These are phyloP conservation scores for Lumbricus terrestris DNA, from an alignment of 2,888 invertebrate genomes.

Conservation along the genomic window DNA sequence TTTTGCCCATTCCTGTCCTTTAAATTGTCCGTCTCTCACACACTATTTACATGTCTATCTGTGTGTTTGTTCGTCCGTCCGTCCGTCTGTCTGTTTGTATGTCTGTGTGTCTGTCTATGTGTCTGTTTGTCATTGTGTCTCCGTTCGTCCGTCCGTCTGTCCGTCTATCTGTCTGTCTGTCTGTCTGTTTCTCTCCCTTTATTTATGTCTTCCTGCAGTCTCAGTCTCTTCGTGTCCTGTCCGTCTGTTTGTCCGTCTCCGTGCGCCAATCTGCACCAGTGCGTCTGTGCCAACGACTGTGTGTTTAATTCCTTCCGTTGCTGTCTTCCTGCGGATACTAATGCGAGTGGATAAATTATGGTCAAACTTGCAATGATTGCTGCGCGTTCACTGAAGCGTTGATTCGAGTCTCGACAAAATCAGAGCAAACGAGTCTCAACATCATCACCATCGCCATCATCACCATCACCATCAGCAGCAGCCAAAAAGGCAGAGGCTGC, in stretches of 20 bases:
- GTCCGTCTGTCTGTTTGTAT: background rate
- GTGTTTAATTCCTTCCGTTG: constrained; percentile 3
- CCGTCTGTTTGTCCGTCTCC: background rate
- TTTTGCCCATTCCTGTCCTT: no score
- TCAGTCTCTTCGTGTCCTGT: background rate
- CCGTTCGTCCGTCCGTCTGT: no score
- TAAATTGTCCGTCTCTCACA: no score
- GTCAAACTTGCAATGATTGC: background rate
- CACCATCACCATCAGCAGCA: no score
- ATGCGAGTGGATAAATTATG: constrained; percentile 3
- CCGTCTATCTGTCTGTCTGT: no score
- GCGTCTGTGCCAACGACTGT: background rate
- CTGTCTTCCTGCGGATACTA: background rate
- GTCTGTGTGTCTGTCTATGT: no score
- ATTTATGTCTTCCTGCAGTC: background rate
- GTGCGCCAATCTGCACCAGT: background rate
- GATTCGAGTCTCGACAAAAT: background rate
- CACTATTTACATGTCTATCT: no score
- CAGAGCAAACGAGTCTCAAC: background rate
- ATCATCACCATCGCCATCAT: background rate
- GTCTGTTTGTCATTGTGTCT: no score
- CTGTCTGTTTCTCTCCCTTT: background rate
- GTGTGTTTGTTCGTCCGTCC: background rate
- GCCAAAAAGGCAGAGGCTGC: background rate
- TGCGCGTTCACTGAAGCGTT: background rate